Evolutionary conservation across 2,113 vertebrate species (phyloP), one percentile per base, ranked within the genome.

Genomic region (Seriola dumerili): DNA sequence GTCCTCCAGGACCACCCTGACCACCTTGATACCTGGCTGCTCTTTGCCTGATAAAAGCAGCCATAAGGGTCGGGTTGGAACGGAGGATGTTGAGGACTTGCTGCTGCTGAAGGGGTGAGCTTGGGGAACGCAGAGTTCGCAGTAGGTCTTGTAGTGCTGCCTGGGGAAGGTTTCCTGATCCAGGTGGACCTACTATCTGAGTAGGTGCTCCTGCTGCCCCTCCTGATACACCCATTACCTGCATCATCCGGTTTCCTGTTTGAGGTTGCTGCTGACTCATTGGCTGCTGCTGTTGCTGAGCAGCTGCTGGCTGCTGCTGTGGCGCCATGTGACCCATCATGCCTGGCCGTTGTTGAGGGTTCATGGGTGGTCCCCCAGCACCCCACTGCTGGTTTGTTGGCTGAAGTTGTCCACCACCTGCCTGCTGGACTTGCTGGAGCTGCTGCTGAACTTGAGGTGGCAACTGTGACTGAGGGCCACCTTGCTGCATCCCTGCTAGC

Each of bases 31-130:
- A 99, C 87, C 97, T 96, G 88, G 98, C 97, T 0, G 91, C 97
- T 80, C 98, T 95, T 90, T 99, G 98, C 86, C 98, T 98, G 88
- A 99, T 99, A 89, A 99, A 99, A 6, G 98, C 97, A 0, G 98
- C 98, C 96, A 99, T 96, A 34, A 99, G 96, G 69, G 98, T 97
- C 36, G 98, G 98, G 86, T 99, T 99, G 91, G 97, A 97, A n/a
- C 98, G 97, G 50, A 99, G 96, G 90, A 99, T 99, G 94, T 97
- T 97, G 70, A 96, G 93, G 50, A 96, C 95, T 91, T 99, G 98
- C 91, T 99, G 98, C 94, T 99, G 98, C 89, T 99, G 98, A 63
- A 96, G 85, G 0, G 92, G 92, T 1, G 95, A 96, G 78, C 90
- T 96, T 1, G 95, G 95, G 3, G 94, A 95, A n/a, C 95, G 94